Conservation (phyloP, 30 jellyfish, hydroid and myxozoan genomes). For the Cassiopea xamachana region DNA sequence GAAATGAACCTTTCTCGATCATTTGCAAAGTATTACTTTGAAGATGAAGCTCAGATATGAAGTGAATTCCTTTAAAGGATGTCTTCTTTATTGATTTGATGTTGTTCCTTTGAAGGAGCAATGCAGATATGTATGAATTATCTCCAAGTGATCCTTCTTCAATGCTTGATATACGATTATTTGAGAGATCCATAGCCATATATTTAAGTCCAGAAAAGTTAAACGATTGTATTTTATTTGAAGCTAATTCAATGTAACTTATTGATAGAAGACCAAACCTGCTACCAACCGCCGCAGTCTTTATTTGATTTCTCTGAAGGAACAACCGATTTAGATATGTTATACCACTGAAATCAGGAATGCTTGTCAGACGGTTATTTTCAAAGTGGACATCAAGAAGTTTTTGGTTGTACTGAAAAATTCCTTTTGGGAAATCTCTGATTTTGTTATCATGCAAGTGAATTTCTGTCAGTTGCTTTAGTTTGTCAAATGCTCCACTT, state of each 20-base stretch:
- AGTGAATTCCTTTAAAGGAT: background rate
- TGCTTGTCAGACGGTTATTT: background rate
- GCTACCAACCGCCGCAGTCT: background rate
- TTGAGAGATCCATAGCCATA: background rate
- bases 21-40: background rate
- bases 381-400: background rate
- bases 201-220: background rate
- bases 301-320: background rate
- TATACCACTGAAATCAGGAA: slow-evolving; percentile 16
- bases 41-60: slow-evolving; percentile 3
- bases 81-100: background rate
- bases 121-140: background rate
- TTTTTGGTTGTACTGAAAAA: background rate
- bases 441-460: background rate
- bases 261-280: background rate
- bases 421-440: background rate
- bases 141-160: background rate
- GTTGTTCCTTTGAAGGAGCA: slow-evolving; percentile 12
- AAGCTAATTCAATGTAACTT: too few relatives aligned
- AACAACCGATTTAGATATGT: background rate
- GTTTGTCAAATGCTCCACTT: slow-evolving; percentile 6
- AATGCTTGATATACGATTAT: background rate
- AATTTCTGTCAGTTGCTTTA: background rate
- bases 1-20: background rate
- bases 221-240: slow-evolving; percentile 1